phyloP scores from a whole-genome alignment of 1,140 invertebrate genomes.

The Rhizoglyphus robini region DNA sequence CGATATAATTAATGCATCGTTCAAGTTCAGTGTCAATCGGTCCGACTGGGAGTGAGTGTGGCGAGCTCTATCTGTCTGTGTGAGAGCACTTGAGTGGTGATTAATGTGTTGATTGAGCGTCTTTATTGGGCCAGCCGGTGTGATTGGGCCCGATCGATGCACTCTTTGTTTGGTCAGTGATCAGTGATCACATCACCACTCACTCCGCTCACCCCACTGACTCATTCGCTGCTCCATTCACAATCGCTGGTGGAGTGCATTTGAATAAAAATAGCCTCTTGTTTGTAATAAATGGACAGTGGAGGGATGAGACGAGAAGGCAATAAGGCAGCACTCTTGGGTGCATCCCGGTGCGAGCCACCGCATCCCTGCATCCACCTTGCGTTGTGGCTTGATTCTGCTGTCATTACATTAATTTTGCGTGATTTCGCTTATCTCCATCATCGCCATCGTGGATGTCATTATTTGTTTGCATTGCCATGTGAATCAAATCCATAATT shows the following conservation, averaged over 20 bases:
- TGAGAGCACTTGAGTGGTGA: not conserved
- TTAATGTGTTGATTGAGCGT: not conserved
- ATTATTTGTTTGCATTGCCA: constrained; percentile 8
- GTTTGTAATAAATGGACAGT: constrained; percentile 11
- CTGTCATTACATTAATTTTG: constrained; percentile 5
- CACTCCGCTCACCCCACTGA: not conserved
- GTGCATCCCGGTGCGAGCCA: too few species aligned
- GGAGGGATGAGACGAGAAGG: too few species aligned
- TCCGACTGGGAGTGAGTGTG: not conserved
- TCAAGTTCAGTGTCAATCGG: not conserved
- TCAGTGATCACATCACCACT: not conserved
- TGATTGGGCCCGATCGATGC: too few species aligned
- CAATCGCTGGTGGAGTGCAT: not conserved
- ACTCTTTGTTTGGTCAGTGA: not conserved
- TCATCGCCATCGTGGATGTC: constrained; percentile 3
- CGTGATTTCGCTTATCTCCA: constrained; percentile 8
- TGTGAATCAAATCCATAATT: constrained; percentile 14
- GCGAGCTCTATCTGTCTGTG: not conserved
- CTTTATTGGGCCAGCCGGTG: not conserved
- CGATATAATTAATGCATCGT: not conserved
- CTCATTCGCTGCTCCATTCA: not conserved
- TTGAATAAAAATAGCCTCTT: constrained; percentile 13
- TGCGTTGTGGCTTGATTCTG: too few species aligned
- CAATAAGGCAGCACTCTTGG: not conserved
- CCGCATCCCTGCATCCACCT: not conserved